A percentile compares a stretch with the other conserved stretches of the same genome.
phyloP scores from a whole-genome alignment of 2,888 invertebrate genomes.

The Oeneis ivallda region DNA sequence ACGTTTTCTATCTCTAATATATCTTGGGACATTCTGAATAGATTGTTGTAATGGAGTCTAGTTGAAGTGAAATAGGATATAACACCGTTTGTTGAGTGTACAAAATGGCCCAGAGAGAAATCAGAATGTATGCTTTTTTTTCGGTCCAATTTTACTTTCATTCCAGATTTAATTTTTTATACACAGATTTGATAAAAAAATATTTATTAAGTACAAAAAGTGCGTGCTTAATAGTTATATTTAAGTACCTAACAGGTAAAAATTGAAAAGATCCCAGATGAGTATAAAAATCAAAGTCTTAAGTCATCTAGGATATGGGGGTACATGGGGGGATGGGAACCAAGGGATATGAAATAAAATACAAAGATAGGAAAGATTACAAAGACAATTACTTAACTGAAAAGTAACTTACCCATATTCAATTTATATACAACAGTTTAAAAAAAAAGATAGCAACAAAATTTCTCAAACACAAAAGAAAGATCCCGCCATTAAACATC shows the following conservation, averaged over 20 bases:
- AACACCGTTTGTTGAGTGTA: neutral
- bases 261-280: neutral
- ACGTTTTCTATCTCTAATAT: constrained; percentile 30
- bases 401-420: constrained; percentile 1
- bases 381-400: neutral
- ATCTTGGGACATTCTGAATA: constrained; percentile 26
- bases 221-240: neutral
- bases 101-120: neutral
- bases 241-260: no score
- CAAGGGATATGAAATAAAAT: neutral
- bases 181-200: neutral
- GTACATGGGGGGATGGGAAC: no score
- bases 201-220: no score
- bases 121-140: neutral
- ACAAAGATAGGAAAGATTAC: neutral
- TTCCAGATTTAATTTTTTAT: neutral
- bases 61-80: constrained; percentile 23
- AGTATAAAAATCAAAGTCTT: neutral
- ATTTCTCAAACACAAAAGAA: constrained; percentile 13
- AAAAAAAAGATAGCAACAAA: constrained; percentile 13
- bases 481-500: constrained; percentile 11
- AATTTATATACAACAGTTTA: no score
- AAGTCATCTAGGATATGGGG: no score
- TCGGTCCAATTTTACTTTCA: neutral
- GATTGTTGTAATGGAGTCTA: constrained; percentile 15